Evolutionary conservation across 2,797 vertebrate species (phyloP), one percentile per base, ranked within the genome.

Genomic region (Apogon hyalosoma): DNA sequence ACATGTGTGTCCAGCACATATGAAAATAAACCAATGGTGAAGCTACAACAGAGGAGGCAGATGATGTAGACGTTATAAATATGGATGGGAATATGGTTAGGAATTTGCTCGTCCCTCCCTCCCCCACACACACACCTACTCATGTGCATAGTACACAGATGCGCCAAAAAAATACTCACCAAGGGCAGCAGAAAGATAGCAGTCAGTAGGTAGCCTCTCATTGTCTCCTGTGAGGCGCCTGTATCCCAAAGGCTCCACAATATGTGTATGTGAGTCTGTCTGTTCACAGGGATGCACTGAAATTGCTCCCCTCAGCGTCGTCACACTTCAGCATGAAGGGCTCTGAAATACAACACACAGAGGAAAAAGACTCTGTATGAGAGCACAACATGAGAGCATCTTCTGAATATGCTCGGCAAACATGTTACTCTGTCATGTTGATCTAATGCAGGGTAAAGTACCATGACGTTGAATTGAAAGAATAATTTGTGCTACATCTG

Each of bases 151-250:
- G 15, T 11, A 60, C 43, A 71, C 36, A 48, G 9, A 55, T 56
- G 0, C 59, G 70, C 8, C 40, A 71, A 16, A 52, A 19, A 57
- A 36, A 15, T 59, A 88, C 90, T 92, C 77, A 92, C 92, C 89
- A 91, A 69, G 80, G 87, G 92, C 82, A 91, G 75, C 75, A 93
- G 80, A 36, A 92, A 66, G 70, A 89, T 73, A 49, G 82, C 76
- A 81, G 79, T 81, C 81, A 91, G 87, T 85, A 92, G 79, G 85
- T 51, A 85, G 77, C 75, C 84, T 84, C 68, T 89, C 90, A 92
- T 93, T 63, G 69, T 90, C 58, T 81, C 73, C 54, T 14, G 43
- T 63, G 73, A 82, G 49, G 73, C 11, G 13, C 40, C 62, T 36
- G 51, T 28, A 61, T 80, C 64, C 66, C 68, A 63, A 71, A 59